Base-by-base conservation (phyloP, 2,797 vertebrate genomes). In the Esox masquinongy region DNA sequence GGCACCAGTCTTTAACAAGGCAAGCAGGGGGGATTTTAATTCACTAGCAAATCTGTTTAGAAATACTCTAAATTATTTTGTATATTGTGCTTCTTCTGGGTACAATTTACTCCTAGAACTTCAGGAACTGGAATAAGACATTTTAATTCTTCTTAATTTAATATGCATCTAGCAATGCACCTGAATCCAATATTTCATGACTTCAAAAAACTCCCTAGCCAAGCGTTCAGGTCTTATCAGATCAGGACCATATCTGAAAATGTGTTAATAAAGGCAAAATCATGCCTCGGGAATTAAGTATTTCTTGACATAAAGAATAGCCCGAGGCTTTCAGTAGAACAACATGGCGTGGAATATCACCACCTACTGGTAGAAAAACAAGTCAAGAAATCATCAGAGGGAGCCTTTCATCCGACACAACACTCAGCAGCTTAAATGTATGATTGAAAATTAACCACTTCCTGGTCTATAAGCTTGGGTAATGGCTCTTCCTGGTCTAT, bases 11-110 rank as follows among this genome's bases (percentile, higher is more conserved):
- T 87, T 85, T 87, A 88, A 24, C 68, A 85, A 82, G 19, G 85
- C 85, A 86, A 82, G 74, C 83, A 79, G 85, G 80, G 84, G 83
- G 87, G 87, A 80, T 78, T 68, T 87, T 89, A 83, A 87, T 83
- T 74, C 76, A 12, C 85, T 80, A 68, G 79, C 86, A 85, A 86
- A 86, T 74, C 8, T 49, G 0, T 78, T 66, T 49, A 75, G 66
- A 70, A 73, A 73, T 61, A 73, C 74, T 39, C 29, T 29, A 14
- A 63, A 29, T 31, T 24, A 39, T 5, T 8, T 31, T 31, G 11
- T 24, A 14, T 8, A 15, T 31, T 64, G 26, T 17, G n/a, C 53
- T n/a, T 56, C 14, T 64, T 26, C 61, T 31, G 61, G 26, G 26
- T 64, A 64, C 26, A 4, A 29, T 16, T 64, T 64, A 64, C 24